These are phyloP conservation scores for Brachionus paranguensis DNA, from an alignment of 1,140 invertebrate genomes.

Conservation along the genomic window DNA sequence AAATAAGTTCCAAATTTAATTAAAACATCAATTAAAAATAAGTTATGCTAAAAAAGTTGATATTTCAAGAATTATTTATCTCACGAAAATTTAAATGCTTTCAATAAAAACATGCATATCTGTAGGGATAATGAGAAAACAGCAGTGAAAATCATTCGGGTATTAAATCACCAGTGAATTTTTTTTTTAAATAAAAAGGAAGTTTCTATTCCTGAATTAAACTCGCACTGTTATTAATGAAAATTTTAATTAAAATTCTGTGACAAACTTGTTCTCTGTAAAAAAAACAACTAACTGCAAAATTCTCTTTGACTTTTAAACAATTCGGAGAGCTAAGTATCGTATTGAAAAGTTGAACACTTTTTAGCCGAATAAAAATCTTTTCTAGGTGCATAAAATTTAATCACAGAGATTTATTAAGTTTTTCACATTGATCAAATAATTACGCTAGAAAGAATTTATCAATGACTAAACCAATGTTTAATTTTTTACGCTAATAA, in stretches of 20 bases:
- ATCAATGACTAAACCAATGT: not conserved
- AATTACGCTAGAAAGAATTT: not conserved
- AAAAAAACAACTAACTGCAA: not conserved
- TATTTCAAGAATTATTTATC: not conserved
- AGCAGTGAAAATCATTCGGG: not conserved
- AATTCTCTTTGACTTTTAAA: not conserved
- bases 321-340: too few species aligned
- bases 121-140: not conserved
- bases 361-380: not conserved
- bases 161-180: not conserved
- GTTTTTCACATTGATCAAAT: not conserved
- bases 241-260: not conserved
- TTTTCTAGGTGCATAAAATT: not conserved
- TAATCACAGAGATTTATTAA: not conserved
- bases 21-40: conserved; percentile 3
- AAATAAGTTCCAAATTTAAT: not conserved
- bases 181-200: not conserved
- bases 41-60: not conserved
- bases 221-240: not conserved
- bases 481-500: not conserved
- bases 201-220: not conserved
- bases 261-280: not conserved
- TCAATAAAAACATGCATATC: not conserved
- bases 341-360: not conserved
- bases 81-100: not conserved